A percentile compares a stretch with the other conserved stretches of the same genome.
These are phyloP conservation scores for Lagodon rhomboides DNA, from an alignment of 2,797 vertebrate species.

Conservation along the genomic window DNA sequence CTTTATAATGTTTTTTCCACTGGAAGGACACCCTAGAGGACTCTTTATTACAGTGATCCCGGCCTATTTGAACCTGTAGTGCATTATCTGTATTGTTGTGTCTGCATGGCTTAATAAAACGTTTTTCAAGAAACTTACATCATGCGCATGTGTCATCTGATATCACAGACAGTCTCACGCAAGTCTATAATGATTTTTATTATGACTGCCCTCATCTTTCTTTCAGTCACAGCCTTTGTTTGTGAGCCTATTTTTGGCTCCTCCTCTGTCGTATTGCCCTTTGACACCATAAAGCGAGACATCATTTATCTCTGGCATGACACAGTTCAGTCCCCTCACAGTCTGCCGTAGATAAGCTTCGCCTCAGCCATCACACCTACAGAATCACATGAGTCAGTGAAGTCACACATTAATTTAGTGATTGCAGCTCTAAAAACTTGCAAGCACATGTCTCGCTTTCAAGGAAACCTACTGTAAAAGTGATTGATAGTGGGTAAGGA, in stretches of 20 bases:
- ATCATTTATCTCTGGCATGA: constrained; percentile 46
- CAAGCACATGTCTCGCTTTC: not conserved
- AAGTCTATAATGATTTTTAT: constrained; percentile 35
- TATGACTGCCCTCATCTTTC: constrained; percentile 55
- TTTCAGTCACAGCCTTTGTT: constrained; percentile 33
- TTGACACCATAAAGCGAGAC: constrained; percentile 60
- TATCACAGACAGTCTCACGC: not conserved
- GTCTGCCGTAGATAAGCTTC: constrained; percentile 58
- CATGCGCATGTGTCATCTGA: constrained; percentile 11
- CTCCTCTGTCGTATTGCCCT: constrained; percentile 52
- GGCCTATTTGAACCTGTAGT: constrained; percentile 1
- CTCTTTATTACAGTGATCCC: too few relatives aligned
- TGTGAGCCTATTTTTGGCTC: constrained; percentile 49
- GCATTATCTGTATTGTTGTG: constrained; percentile 29
- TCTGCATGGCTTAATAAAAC: constrained; percentile 27
- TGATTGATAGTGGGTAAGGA: not conserved
- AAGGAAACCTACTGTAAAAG: not conserved
- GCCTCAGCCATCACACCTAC: constrained; percentile 4
- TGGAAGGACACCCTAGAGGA: too few relatives aligned
- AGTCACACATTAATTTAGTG: not conserved
- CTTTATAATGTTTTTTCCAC: too few relatives aligned
- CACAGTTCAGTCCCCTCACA: constrained; percentile 52
- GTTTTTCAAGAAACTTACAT: constrained; percentile 1
- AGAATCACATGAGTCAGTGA: not conserved
- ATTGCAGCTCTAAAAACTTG: not conserved